Base-by-base conservation (phyloP, 1,140 invertebrate species). In the Bombus balteatus region DNA sequence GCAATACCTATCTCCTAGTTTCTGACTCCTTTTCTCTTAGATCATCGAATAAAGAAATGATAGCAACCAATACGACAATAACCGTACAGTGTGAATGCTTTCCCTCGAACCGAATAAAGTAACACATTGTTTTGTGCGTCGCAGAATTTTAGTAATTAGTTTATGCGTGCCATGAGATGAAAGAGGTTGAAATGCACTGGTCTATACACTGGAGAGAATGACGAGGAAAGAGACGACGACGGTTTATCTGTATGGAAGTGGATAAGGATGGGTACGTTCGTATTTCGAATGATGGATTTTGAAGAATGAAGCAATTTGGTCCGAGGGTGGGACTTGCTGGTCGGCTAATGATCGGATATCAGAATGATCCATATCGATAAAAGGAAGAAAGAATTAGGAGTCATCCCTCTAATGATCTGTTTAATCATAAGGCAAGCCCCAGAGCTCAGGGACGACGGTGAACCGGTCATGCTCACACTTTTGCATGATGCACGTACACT, bases 401-500 rank as follows among this genome's bases (percentile, higher is more conserved):
- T 34, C n/a, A 47, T 85, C 83, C 71, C 76, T 41, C 84, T 81
- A 81, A 85, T 73, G 78, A 85, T 81, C 79, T 74, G 78, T 85
- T 80, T 72, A 85, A 85, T 85, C 76, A 79, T 84, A 79, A 84
- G 5, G 18, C 34, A 10, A 43, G 53, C 9, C 53, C 18, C 13
- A n/a, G 41, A 25, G 25, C 10, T 13, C n/a, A 41, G 32, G 39
- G 18, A 62, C 13, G 66, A 28, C 59, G 65, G 32, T 34, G 41
- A 79, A 72, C 75, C 68, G 83, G 76, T 81, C 84, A 86, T 88
- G 68, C 65, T 78, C 78, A 81, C 66, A 80, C 83, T 89, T 87
- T 79, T 73, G 88, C 89, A 80, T 82, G 68, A 76, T 84, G 89
- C 84, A 83, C 88, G 73, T 89, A 81, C 84, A 72, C 84, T 85